Evolutionary conservation across 2,797 vertebrate genomes (phyloP).

Genomic region (Poecilia velifera): DNA sequence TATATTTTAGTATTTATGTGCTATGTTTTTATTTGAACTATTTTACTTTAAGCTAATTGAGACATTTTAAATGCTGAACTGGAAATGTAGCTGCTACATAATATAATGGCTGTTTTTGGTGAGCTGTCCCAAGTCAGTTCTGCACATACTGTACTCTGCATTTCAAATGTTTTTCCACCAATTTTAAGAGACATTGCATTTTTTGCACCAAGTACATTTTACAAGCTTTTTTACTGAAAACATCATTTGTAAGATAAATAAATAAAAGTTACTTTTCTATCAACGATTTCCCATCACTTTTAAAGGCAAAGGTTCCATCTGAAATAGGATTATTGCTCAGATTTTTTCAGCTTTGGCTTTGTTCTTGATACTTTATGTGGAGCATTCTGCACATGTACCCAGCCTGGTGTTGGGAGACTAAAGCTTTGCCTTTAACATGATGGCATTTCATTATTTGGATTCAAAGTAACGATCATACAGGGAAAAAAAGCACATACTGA

Average conservation of each 20-base stretch:
- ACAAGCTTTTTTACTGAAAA: conserved; percentile 83
- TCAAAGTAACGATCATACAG: conserved; percentile 59
- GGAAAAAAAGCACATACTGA: conserved; percentile 71
- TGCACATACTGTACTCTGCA: conserved; percentile 70
- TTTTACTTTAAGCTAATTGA: conserved; percentile 42
- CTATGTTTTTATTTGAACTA: conserved; percentile 48
- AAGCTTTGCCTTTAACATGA: conserved; percentile 68
- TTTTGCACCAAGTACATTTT: conserved; percentile 82
- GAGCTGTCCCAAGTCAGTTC: conserved; percentile 71
- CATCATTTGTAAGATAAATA: conserved; percentile 72
- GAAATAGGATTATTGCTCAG: conserved; percentile 83
- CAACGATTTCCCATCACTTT: conserved; percentile 72
- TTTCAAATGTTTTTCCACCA: conserved; percentile 64
- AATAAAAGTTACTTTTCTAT: conserved; percentile 80
- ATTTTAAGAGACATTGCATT: conserved; percentile 69
- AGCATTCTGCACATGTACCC: conserved; percentile 74
- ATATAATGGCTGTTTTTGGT: conserved; percentile 71
- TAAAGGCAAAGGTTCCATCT: conserved; percentile 76
- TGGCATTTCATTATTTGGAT: conserved; percentile 70
- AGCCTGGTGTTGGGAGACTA: conserved; percentile 78
- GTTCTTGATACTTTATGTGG: conserved; percentile 66
- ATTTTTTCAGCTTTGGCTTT: conserved; percentile 80
- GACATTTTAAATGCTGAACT: conserved; percentile 76
- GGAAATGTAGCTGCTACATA: conserved; percentile 84
- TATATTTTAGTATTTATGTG: conserved; percentile 77